phyloP scores from a whole-genome alignment of 1,140 invertebrate genomes.

The Hormaphis cornu region DNA sequence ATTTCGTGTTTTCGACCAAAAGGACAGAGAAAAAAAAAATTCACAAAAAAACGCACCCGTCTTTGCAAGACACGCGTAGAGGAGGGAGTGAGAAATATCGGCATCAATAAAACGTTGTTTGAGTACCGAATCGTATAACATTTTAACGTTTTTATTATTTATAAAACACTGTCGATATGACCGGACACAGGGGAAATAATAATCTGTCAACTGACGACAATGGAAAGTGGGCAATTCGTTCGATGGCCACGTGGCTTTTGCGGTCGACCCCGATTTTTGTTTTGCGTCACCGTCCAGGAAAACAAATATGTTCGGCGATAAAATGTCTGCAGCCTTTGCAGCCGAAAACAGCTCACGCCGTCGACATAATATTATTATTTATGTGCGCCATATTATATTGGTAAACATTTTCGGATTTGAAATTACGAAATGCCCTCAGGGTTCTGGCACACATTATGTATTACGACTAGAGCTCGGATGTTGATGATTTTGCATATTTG shows the following conservation, averaged over 20 bases:
- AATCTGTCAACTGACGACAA: not conserved
- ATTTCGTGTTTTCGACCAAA: not conserved
- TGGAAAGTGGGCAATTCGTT: not conserved
- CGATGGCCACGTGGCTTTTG: not conserved
- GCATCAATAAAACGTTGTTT: not conserved
- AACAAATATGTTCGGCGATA: not conserved
- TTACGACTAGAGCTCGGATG: too few relatives aligned
- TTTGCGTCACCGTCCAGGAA: not conserved
- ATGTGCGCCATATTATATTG: too few relatives aligned
- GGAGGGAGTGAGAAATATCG: not conserved
- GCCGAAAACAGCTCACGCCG: not conserved
- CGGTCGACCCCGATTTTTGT: not conserved
- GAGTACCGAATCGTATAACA: not conserved
- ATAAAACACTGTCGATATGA: not conserved
- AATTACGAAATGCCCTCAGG: too few relatives aligned
- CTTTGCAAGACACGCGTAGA: too few relatives aligned
- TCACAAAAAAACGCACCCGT: not conserved
- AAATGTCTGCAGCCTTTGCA: not conserved
- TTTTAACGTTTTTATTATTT: not conserved
- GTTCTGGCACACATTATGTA: too few relatives aligned
- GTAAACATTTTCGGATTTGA: too few relatives aligned
- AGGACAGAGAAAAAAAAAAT: not conserved
- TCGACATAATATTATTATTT: too few relatives aligned
- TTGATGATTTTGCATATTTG: too few relatives aligned
- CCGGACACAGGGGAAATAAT: not conserved